These are phyloP conservation scores for Leucoraja erinaceus DNA, from an alignment of 2,113 vertebrate species.

Conservation along the genomic window DNA sequence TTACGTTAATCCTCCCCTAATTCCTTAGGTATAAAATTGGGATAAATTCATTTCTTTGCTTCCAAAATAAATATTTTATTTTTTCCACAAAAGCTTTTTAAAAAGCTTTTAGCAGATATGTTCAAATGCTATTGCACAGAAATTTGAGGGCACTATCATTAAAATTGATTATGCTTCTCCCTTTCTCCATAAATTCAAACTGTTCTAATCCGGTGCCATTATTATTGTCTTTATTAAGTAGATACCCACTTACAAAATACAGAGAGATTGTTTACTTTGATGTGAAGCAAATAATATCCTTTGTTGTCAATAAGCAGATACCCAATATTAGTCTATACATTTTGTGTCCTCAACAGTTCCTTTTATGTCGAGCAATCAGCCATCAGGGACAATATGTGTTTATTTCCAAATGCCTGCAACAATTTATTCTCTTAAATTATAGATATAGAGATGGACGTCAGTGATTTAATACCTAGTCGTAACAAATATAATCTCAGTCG, in stretches of 20 bases:
- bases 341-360: background rate
- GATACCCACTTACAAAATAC: background rate
- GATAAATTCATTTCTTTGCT: background rate
- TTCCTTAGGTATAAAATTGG: too few species aligned
- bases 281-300: background rate
- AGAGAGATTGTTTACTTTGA: constrained; percentile 2
- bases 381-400: background rate
- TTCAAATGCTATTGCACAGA: background rate
- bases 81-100: background rate
- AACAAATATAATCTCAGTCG: background rate
- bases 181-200: background rate
- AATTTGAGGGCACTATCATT: background rate
- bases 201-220: background rate
- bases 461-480: constrained; percentile 8
- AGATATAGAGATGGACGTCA: background rate
- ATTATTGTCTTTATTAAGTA: background rate
- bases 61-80: background rate
- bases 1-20: too few species aligned
- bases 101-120: background rate
- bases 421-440: background rate
- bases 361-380: background rate
- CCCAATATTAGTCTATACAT: background rate
- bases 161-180: background rate
- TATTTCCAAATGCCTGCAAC: background rate
- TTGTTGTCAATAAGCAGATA: background rate